Conservation (phyloP, 2,113 vertebrate genomes). For the Mesocricetus auratus region DNA sequence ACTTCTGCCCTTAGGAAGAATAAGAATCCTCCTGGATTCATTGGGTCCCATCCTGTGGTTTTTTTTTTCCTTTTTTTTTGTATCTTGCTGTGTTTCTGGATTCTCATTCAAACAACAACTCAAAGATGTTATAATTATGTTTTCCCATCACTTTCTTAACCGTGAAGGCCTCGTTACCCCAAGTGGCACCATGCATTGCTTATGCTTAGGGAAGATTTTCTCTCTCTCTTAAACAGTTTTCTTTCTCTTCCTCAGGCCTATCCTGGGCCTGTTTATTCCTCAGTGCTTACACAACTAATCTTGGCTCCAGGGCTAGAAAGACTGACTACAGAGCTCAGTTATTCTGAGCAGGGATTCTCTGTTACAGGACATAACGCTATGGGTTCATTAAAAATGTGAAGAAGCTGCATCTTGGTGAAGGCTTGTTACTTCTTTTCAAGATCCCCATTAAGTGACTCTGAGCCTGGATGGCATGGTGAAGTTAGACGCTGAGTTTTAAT, state of each 20-base stretch:
- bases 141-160: slow-evolving; percentile 52
- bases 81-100: background rate
- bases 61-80: background rate
- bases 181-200: background rate
- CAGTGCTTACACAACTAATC: rapidly evolving
- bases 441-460: background rate
- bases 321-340: background rate
- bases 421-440: background rate
- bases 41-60: background rate
- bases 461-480: background rate
- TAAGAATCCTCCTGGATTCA: background rate
- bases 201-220: background rate
- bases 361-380: background rate
- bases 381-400: background rate
- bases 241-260: background rate
- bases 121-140: slow-evolving; percentile 33
- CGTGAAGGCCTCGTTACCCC: slow-evolving; percentile 47
- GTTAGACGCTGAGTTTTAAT: background rate
- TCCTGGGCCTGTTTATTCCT: background rate
- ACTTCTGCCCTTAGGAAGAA: background rate
- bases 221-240: background rate
- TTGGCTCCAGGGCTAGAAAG: background rate
- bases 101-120: slow-evolving; percentile 28
- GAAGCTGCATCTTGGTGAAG: background rate
- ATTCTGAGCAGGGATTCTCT: background rate